Conservation (phyloP, 2,113 vertebrate species). For the Tinamus guttatus region DNA sequence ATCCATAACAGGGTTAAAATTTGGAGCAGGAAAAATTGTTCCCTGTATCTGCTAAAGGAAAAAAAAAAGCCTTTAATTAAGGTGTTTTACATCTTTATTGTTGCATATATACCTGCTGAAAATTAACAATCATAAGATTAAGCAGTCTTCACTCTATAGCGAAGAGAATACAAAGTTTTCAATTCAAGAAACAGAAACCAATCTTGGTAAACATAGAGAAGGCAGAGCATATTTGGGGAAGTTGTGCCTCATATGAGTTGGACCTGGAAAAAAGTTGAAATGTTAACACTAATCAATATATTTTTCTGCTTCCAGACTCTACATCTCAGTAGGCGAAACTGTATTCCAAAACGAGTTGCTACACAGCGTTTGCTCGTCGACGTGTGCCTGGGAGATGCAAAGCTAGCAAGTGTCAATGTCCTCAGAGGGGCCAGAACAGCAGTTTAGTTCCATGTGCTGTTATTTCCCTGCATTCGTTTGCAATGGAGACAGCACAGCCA, state of each 20-base stretch:
- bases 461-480: background rate
- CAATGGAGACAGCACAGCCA: background rate
- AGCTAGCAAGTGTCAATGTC: background rate
- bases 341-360: background rate
- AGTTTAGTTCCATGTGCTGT: background rate
- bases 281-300: background rate
- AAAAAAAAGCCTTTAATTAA: background rate
- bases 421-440: background rate
- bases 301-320: background rate
- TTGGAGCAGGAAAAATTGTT: constrained; percentile 76
- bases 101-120: background rate
- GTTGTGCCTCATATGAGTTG: background rate
- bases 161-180: background rate
- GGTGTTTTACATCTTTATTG: background rate
- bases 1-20: constrained; percentile 79
- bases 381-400: background rate
- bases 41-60: constrained; percentile 72
- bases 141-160: background rate
- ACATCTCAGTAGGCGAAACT: background rate
- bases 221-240: background rate
- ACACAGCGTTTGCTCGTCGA: background rate
- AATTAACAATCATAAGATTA: background rate
- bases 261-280: background rate
- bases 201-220: background rate
- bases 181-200: background rate